Evolutionary conservation across 1,140 invertebrate genomes (phyloP).

Genomic region (Cryptotermes secundus): DNA sequence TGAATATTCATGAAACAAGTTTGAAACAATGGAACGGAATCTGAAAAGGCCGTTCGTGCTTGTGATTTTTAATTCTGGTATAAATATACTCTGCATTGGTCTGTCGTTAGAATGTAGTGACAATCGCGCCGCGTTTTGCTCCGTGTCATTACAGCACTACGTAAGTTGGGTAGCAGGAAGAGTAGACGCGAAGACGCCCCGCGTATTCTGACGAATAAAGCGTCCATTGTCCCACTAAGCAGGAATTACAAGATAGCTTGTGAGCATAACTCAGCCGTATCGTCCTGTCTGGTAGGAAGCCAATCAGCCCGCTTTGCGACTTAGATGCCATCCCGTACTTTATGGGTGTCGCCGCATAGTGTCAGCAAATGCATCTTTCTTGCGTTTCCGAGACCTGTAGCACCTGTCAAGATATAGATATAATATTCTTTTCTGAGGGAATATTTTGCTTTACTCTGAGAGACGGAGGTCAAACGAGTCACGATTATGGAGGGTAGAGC

Average conservation of each 20-base stretch:
- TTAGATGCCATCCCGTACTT: neutral
- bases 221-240: neutral
- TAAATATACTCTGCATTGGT: too few species aligned
- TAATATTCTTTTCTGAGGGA: conserved; percentile 1
- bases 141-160: too few species aligned
- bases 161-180: too few species aligned
- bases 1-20: too few species aligned
- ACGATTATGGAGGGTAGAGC: conserved; percentile 4
- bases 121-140: too few species aligned
- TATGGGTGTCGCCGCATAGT: neutral
- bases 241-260: neutral
- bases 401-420: neutral
- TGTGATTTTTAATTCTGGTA: too few species aligned
- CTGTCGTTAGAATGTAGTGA: too few species aligned
- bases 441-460: neutral
- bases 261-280: too few species aligned
- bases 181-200: neutral
- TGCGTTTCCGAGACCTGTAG: neutral
- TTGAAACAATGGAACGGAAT: too few species aligned
- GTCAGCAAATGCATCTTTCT: neutral
- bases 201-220: neutral
- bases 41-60: too few species aligned
- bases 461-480: neutral
- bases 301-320: neutral
- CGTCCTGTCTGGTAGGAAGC: neutral